phyloP scores from a whole-genome alignment of 1,140 invertebrate genomes.

The Apis cerana region DNA sequence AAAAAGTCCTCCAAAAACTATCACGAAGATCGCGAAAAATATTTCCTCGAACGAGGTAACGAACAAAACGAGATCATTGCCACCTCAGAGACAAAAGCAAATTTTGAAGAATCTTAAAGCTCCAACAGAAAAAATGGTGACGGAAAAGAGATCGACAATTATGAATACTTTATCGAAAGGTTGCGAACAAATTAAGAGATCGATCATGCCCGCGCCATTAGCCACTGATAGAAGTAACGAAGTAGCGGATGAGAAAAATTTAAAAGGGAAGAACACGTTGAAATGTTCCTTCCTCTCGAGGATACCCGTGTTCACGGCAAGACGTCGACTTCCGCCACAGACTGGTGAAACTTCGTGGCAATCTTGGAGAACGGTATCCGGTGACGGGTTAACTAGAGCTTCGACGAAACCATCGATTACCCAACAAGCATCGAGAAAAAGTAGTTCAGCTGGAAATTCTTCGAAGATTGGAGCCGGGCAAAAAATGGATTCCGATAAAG shows the following conservation, averaged over 20 bases:
- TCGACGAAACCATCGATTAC: not conserved
- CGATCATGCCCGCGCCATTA: not conserved
- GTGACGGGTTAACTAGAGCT: not conserved
- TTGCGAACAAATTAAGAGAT: conserved; percentile 35
- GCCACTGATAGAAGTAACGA: not conserved
- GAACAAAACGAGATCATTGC: not conserved
- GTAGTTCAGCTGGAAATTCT: not conserved
- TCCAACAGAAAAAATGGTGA: not conserved
- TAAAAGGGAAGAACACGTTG: not conserved
- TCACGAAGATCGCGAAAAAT: not conserved
- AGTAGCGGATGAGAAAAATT: no score
- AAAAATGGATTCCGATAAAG: not conserved
- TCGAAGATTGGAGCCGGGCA: not conserved
- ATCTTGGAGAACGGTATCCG: not conserved
- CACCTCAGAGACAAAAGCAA: not conserved
- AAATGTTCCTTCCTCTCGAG: conserved; percentile 67
- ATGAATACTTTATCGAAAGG: conserved; percentile 30
- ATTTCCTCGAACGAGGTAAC: not conserved
- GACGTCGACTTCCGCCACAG: not conserved
- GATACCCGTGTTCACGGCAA: conserved; percentile 71
- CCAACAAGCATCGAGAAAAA: not conserved
- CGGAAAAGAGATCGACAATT: conserved; percentile 38
- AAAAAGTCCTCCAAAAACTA: not conserved
- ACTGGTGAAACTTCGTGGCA: not conserved
- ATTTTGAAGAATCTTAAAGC: not conserved